phyloP scores from a whole-genome alignment of 2,113 vertebrate species.

The Toxostoma redivivum region DNA sequence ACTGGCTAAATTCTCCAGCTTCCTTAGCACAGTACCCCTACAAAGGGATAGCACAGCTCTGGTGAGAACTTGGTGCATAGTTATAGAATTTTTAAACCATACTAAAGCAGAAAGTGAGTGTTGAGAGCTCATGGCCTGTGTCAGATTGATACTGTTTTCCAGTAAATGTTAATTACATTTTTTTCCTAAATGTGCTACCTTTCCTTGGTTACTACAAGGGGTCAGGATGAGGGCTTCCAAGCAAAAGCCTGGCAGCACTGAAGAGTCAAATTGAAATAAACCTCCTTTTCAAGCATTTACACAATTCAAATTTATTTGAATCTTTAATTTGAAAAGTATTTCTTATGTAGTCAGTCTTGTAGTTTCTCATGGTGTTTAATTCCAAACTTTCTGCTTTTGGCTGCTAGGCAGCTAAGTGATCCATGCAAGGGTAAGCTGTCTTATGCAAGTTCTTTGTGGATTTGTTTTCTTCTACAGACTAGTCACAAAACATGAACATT shows the following conservation, averaged over 20 bases:
- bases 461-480: neutral
- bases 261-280: neutral
- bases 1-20: neutral
- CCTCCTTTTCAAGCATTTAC: neutral
- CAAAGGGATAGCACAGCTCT: neutral
- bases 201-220: neutral
- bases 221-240: neutral
- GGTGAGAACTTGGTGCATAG: neutral
- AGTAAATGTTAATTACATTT: accelerated
- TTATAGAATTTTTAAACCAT: neutral
- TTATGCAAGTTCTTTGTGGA: neutral
- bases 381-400: neutral
- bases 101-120: neutral
- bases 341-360: neutral
- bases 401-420: neutral
- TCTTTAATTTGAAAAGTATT: neutral
- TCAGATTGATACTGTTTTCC: neutral
- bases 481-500: neutral
- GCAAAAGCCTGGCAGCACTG: neutral
- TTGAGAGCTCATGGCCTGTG: neutral
- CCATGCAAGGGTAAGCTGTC: neutral
- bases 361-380: neutral
- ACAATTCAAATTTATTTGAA: neutral
- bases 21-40: neutral
- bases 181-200: neutral